Percentiles rank a stretch among this genome's conserved stretches.
Conservation (phyloP, 2,113 vertebrate species). For the Calyptomena viridis region DNA sequence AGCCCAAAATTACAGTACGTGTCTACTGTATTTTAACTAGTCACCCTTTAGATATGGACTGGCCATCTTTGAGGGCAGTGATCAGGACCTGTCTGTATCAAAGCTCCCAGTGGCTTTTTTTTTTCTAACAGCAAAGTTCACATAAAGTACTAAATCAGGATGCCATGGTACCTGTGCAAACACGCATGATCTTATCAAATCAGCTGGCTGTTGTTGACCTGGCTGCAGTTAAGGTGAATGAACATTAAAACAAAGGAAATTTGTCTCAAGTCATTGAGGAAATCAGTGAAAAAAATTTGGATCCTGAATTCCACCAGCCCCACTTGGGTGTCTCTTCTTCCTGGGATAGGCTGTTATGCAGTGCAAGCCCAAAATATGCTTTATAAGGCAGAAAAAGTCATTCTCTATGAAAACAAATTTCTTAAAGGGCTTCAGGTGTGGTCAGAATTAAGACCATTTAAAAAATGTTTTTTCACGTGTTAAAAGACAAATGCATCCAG, state of each 20-base stretch:
- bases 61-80: background rate
- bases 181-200: background rate
- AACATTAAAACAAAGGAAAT: background rate
- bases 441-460: background rate
- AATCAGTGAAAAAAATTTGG: background rate
- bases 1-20: background rate
- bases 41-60: fast-evolving
- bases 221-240: background rate
- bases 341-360: fast-evolving
- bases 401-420: background rate
- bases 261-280: background rate
- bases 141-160: background rate
- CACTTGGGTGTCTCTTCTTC: background rate
- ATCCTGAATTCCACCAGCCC: background rate
- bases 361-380: background rate
- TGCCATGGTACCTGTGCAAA: background rate
- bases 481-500: background rate
- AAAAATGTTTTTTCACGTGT: background rate
- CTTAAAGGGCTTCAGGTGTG: background rate
- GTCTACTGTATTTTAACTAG: background rate
- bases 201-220: background rate
- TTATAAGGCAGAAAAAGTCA: background rate
- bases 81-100: background rate
- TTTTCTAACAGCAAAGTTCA: background rate
- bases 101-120: background rate